Percentiles rank a stretch among this genome's conserved stretches.
Conservation (phyloP, 2,797 vertebrate species). For the Ficedula albicollis region DNA sequence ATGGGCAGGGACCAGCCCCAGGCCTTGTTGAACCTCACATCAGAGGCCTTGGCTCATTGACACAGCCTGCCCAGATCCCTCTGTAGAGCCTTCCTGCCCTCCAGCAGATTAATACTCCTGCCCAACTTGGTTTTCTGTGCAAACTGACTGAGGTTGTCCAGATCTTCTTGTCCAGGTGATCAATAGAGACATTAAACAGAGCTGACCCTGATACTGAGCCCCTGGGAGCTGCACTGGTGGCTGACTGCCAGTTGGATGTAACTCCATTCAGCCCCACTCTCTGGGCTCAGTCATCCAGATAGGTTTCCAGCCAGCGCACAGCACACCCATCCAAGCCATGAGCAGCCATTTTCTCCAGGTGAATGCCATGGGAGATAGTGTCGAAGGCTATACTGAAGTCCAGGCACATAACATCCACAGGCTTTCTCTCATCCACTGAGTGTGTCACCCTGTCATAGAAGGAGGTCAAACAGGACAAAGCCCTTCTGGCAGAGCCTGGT, state of each 20-base stretch:
- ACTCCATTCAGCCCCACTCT: background rate
- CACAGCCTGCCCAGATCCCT: background rate
- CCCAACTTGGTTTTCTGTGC: background rate
- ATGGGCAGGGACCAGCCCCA: too few species aligned
- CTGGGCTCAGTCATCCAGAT: background rate
- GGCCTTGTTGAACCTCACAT: background rate
- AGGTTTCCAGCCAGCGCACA: background rate
- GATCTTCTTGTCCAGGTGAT: background rate
- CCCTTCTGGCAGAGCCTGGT: too few species aligned
- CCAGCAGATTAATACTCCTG: background rate
- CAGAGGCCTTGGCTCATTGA: accelerated
- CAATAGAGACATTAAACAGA: background rate
- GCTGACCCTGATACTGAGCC: background rate
- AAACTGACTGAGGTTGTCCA: background rate
- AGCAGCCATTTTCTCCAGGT: background rate
- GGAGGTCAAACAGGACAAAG: background rate
- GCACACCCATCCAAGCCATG: background rate
- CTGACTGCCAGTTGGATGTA: background rate
- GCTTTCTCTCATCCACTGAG: background rate
- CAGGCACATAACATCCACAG: background rate
- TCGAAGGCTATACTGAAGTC: background rate
- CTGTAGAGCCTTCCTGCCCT: background rate
- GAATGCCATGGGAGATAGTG: background rate
- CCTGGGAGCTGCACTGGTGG: background rate
- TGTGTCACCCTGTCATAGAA: background rate